Evolutionary conservation across 23 tunicate genomes (phyloP).

Genomic region (Halocynthia aurantium): DNA sequence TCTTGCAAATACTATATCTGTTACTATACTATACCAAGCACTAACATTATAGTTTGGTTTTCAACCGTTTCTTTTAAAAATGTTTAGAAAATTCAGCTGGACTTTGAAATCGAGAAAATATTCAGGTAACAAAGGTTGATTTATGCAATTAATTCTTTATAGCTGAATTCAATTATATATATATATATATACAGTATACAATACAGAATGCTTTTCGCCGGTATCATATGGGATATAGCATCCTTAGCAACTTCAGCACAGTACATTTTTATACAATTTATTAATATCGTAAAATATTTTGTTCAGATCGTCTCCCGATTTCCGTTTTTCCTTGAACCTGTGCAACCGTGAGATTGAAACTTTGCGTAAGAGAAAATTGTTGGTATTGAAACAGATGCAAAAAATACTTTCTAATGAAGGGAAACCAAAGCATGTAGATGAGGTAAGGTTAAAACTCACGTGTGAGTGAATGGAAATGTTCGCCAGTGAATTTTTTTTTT

Average conservation of each 20-base stretch:
- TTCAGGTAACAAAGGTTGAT: conserved; percentile 1
- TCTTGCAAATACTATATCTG: no score
- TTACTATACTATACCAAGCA: no score
- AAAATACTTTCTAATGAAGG: background rate
- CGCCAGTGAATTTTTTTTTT: no score
- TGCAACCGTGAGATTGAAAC: conserved; percentile 7
- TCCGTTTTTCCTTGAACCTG: conserved; percentile 11
- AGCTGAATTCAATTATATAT: background rate
- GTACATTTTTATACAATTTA: no score
- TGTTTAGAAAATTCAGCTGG: background rate
- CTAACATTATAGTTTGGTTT: no score
- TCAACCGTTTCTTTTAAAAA: no score
- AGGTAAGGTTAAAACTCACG: no score
- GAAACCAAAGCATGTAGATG: background rate
- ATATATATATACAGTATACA: background rate
- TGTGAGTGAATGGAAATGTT: no score
- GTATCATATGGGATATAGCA: no score
- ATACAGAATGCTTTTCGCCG: no score
- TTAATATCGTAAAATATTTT: no score
- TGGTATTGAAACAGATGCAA: background rate
- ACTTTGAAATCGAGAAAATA: conserved; percentile 8
- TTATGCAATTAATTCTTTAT: background rate
- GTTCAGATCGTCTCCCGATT: conserved; percentile 14
- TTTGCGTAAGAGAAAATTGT: background rate
- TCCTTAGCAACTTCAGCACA: no score